These are phyloP conservation scores for Drosophila obscura DNA, from an alignment of 1,140 invertebrate species.

Conservation along the genomic window DNA sequence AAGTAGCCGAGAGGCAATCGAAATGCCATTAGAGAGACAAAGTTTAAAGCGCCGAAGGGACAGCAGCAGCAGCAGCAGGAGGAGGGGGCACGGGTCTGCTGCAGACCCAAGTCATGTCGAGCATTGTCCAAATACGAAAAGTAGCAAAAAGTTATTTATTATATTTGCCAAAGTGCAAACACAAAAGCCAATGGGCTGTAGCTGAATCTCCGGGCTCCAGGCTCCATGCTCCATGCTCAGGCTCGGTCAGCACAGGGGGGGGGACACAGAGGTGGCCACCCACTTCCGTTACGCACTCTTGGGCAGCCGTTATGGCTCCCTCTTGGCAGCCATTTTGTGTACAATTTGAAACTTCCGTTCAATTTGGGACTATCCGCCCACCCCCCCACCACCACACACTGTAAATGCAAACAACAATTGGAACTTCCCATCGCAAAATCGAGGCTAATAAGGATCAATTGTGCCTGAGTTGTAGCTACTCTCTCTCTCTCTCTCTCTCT, in stretches of 20 bases:
- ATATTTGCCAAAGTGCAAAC: conserved; percentile 69
- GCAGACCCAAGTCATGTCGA: conserved; percentile 40
- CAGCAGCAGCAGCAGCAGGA: neutral
- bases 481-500: neutral
- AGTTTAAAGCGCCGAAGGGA: conserved; percentile 59
- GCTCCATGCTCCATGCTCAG: too few relatives aligned
- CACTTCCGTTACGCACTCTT: conserved; percentile 63
- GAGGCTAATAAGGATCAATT: conserved; percentile 47
- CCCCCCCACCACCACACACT: conserved; percentile 6
- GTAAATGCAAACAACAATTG: conserved; percentile 48
- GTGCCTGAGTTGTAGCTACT: conserved; percentile 17
- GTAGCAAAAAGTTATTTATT: conserved; percentile 79
- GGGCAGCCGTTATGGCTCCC: conserved; percentile 46
- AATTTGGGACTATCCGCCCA: neutral
- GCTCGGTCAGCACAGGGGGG: conserved; percentile 6
- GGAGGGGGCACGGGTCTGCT: neutral
- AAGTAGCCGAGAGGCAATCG: conserved; percentile 55
- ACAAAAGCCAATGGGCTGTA: conserved; percentile 27
- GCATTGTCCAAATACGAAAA: conserved; percentile 72
- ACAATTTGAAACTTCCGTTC: conserved; percentile 65
- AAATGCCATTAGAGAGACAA: conserved; percentile 67
- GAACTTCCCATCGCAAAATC: conserved; percentile 12
- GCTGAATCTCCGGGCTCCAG: too few relatives aligned
- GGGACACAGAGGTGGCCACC: neutral
- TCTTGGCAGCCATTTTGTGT: conserved; percentile 62